These are phyloP conservation scores for Rhinolophus ferrumequinum DNA, from an alignment of 2,113 vertebrate genomes.

Conservation along the genomic window DNA sequence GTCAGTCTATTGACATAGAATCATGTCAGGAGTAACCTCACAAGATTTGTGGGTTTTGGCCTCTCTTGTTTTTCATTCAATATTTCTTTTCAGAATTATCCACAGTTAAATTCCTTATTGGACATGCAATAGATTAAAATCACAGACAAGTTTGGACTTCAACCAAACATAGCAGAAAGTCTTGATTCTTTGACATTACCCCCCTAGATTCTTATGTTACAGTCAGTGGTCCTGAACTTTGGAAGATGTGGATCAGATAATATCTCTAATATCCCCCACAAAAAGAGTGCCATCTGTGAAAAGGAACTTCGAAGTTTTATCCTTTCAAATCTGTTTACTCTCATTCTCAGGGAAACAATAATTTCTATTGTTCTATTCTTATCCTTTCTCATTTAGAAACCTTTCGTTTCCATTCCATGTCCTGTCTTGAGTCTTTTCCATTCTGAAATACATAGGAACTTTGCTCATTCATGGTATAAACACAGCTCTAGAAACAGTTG, in stretches of 20 bases:
- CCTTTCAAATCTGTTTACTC: constrained; percentile 3
- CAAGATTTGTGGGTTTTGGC: constrained; percentile 36
- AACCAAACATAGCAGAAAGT: constrained; percentile 33
- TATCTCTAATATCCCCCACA: neutral
- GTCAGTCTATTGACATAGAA: neutral
- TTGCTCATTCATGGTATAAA: neutral
- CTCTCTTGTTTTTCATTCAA: constrained; percentile 30
- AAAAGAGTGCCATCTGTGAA: neutral
- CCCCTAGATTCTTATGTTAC: neutral
- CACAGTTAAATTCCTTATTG: constrained; percentile 61
- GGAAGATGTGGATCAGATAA: neutral
- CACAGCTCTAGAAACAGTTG: neutral
- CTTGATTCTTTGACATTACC: constrained; percentile 35
- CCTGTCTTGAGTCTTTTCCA: neutral
- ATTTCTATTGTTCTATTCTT: neutral
- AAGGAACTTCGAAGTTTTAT: neutral
- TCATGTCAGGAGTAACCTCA: neutral
- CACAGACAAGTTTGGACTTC: constrained; percentile 53
- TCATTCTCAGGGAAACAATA: neutral
- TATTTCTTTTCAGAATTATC: constrained; percentile 56
- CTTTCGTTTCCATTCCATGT: neutral
- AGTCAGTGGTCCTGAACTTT: neutral
- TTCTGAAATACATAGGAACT: constrained; percentile 30
- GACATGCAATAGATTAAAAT: constrained; percentile 56
- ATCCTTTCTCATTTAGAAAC: neutral